Evolutionary conservation across 2,797 vertebrate genomes (phyloP).

Genomic region (Rhynchotus rufescens): DNA sequence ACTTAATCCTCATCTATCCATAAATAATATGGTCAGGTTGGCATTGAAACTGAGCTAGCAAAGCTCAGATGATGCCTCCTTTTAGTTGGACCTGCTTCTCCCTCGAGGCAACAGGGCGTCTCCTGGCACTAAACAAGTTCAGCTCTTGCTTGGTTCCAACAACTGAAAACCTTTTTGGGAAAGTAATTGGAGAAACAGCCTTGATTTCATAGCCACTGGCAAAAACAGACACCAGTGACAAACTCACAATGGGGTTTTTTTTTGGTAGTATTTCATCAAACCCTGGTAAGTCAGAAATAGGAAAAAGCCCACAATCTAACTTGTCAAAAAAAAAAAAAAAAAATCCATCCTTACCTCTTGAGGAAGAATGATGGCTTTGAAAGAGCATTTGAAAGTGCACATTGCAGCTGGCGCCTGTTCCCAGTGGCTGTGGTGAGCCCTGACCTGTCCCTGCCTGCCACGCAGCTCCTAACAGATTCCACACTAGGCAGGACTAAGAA

Average conservation of each 20-base stretch:
- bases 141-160: neutral
- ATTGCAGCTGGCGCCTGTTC: neutral
- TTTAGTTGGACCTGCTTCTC: neutral
- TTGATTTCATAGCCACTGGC: constrained; percentile 18
- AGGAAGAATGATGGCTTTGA: neutral
- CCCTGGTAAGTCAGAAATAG: neutral
- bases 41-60: neutral
- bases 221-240: constrained; percentile 27
- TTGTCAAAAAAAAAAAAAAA: neutral
- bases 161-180: constrained; percentile 4
- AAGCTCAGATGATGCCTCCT: neutral
- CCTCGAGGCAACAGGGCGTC: neutral
- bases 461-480: neutral
- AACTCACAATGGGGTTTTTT: neutral
- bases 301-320: neutral
- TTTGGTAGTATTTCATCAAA: neutral
- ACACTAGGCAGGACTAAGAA: neutral
- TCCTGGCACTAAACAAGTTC: neutral
- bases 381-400: neutral
- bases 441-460: neutral
- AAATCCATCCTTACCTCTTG: neutral
- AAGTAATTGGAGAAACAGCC: neutral
- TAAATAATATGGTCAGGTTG: neutral
- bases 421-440: neutral
- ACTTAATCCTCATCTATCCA: neutral